Conservation (phyloP, 1,140 invertebrate species). For the Sarcophaga peregrina region DNA sequence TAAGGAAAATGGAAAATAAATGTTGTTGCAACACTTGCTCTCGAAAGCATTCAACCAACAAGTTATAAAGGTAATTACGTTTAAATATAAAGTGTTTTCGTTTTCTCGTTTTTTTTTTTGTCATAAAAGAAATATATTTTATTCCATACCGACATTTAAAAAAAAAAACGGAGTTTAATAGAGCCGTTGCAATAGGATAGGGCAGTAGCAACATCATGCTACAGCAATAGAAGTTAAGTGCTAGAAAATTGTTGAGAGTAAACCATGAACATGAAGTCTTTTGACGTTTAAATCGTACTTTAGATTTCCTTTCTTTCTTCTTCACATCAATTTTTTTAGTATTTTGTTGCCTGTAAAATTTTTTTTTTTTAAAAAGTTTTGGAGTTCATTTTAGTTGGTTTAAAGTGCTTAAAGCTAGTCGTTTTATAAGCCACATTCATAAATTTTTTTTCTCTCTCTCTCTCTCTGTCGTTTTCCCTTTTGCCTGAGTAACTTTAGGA, state of each 20-base stretch:
- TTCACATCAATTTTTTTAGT: too few relatives aligned
- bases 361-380: neutral
- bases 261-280: neutral
- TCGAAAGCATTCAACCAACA: constrained; percentile 16
- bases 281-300: constrained; percentile 21
- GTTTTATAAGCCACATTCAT: neutral
- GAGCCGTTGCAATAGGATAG: neutral
- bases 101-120: neutral
- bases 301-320: neutral
- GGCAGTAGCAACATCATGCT: neutral
- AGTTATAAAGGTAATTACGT: constrained; percentile 37
- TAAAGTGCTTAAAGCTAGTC: neutral
- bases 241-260: constrained; percentile 6
- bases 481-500: constrained; percentile 34
- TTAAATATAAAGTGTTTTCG: constrained; percentile 29
- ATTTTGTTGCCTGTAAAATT: neutral
- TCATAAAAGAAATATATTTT: too few relatives aligned
- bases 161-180: neutral
- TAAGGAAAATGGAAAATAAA: neutral
- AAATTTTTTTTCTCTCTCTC: neutral
- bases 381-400: neutral
- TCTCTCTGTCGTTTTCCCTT: neutral
- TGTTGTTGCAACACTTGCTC: neutral
- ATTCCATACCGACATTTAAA: too few relatives aligned
- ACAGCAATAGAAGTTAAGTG: constrained; percentile 3